Base-by-base conservation (phyloP, 2,797 vertebrate genomes). In the Distichodus sexfasciatus region DNA sequence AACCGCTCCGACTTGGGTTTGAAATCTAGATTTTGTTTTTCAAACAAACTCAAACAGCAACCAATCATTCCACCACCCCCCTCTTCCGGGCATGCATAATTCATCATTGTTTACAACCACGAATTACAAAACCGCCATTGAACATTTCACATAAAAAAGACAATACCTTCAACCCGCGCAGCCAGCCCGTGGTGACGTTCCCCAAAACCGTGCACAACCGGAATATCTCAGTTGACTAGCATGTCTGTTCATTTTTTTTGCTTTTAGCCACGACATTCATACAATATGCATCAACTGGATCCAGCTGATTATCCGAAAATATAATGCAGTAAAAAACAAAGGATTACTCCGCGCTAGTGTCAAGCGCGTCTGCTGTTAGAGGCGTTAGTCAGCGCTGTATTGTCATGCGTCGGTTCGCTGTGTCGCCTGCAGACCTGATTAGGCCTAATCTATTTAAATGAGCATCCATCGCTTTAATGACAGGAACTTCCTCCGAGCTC, bases 401-500 rank as follows among this genome's bases (percentile, higher is more conserved):
- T 43, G 24, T 64, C 48, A 64, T n/a, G 58, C 54, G 55, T 36
- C 54, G 40, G 38, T 64, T 64, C 38, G 59, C 10, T 38, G 12
- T 6, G n/a, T 63, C 46, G 10, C 69, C 40, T 19, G 5, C 4
- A 8, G 38, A 23, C 23, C 21, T 64, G 50, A 38, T 41, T 70
- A 40, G 15, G 21, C 28, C 40, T 54, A 63, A 71, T 64, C 69
- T 64, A 47, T 63, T 64, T 63, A 71, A 71, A 71, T 23, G 4
- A 50, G 36, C 31, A 63, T 19, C 41, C 19, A 46, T 19, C 44
- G 31, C 31, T 35, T 26, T 47, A n/a, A 43, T 26, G 21, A 29
- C 10, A 41, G 36, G 26, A 24, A 38, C 31, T 46, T 63, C 43
- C 21, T 63, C 41, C 21, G 35, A 19, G 50, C 19, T 26, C 46